Percentiles rank a stretch among this genome's conserved stretches.
Conservation (phyloP, 2,888 invertebrate species). For the Oxycera nigricornis region DNA sequence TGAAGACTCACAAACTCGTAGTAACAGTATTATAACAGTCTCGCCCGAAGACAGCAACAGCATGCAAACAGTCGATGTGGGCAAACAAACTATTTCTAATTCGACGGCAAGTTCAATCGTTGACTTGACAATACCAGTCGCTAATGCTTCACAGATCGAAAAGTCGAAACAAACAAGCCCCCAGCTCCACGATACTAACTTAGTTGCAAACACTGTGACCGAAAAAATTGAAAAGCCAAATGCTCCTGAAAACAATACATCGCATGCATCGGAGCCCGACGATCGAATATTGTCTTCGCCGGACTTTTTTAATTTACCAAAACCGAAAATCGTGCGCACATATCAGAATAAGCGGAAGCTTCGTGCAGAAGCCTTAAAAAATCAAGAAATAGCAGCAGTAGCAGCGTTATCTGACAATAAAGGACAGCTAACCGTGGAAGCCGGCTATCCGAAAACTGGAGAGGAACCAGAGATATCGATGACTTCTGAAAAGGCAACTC, state of each 20-base stretch:
- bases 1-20: conserved; percentile 22
- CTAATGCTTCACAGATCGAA: not conserved
- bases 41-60: conserved; percentile 14
- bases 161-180: not conserved
- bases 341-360: conserved; percentile 43
- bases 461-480: not conserved
- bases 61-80: not conserved
- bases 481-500: not conserved
- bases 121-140: too few species aligned
- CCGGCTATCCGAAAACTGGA: not conserved
- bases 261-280: not conserved
- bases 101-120: not conserved
- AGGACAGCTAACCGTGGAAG: not conserved
- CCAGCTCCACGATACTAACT: not conserved
- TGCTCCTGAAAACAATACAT: not conserved
- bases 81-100: not conserved
- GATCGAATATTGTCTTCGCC: conserved; percentile 39
- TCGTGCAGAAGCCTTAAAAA: not conserved
- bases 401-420: not conserved
- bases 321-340: conserved; percentile 39
- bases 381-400: not conserved
- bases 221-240: conserved; percentile 9
- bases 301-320: conserved; percentile 41
- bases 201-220: not conserved
- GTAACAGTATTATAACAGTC: conserved; percentile 15